Conservation (phyloP, 2,888 invertebrate species). For the Leucophora obtusa region DNA sequence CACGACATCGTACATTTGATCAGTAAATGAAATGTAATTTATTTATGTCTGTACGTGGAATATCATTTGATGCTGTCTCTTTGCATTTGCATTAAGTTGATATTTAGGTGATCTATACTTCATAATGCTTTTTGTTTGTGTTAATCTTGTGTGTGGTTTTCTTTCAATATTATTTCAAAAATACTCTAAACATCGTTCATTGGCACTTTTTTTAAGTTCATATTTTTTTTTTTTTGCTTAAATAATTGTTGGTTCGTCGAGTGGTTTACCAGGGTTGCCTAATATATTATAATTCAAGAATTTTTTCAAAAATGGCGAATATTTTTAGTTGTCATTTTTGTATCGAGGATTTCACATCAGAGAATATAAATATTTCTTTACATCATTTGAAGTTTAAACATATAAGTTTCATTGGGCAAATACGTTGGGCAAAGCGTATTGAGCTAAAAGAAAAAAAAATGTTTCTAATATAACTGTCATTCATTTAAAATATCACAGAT, state of each 20-base stretch:
- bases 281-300: neutral
- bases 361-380: too few relatives aligned
- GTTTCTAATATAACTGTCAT: too few relatives aligned
- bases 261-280: neutral
- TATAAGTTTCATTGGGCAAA: too few relatives aligned
- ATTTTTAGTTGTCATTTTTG: too few relatives aligned
- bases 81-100: conserved; percentile 27
- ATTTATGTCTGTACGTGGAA: neutral
- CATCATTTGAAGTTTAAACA: too few relatives aligned
- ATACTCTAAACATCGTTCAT: conserved; percentile 14
- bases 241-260: neutral
- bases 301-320: too few relatives aligned
- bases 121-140: neutral
- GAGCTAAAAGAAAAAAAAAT: too few relatives aligned
- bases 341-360: too few relatives aligned
- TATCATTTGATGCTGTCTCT: conserved; percentile 15
- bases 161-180: neutral
- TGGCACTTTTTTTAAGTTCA: conserved; percentile 18
- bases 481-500: too few relatives aligned
- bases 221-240: neutral
- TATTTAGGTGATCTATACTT: conserved; percentile 15
- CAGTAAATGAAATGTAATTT: conserved; percentile 38
- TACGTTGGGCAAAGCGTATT: too few relatives aligned
- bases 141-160: conserved; percentile 24
- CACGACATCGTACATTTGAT: conserved; percentile 42